These are phyloP conservation scores for Ophraella communa DNA, from an alignment of 2,888 invertebrate species.

Conservation along the genomic window DNA sequence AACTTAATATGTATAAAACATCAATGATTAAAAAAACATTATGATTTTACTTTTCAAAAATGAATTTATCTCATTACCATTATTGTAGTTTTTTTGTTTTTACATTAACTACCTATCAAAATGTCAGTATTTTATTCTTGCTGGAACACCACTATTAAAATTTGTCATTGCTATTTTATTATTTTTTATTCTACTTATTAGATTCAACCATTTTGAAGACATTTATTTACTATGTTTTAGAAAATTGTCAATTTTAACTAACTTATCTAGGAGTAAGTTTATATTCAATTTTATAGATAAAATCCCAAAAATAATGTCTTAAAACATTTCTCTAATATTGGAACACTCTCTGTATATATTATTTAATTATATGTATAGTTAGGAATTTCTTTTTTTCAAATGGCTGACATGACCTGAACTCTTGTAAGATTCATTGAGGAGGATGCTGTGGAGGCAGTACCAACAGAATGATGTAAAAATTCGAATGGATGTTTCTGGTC, in stretches of 20 bases:
- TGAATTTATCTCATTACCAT: background rate
- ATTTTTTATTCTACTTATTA: too few relatives aligned
- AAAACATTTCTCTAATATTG: background rate
- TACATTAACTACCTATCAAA: too few relatives aligned
- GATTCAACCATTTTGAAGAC: too few relatives aligned
- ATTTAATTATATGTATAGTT: background rate
- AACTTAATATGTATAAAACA: background rate
- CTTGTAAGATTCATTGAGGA: background rate
- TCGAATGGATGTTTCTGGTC: background rate
- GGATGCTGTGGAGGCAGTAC: background rate
- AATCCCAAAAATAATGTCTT: background rate
- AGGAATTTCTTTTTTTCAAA: background rate
- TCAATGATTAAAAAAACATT: background rate
- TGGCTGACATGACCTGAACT: background rate
- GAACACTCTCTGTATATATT: background rate
- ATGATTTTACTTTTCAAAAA: background rate
- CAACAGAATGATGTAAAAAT: background rate
- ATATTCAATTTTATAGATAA: background rate
- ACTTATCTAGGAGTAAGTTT: too few relatives aligned
- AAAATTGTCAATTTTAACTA: too few relatives aligned
- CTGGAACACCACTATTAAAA: too few relatives aligned
- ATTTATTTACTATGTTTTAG: background rate
- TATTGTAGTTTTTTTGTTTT: too few relatives aligned
- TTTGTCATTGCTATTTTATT: too few relatives aligned
- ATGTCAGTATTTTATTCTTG: too few relatives aligned